These are phyloP conservation scores for Euwallacea fornicatus DNA, from an alignment of 1,140 invertebrate genomes.

Conservation along the genomic window DNA sequence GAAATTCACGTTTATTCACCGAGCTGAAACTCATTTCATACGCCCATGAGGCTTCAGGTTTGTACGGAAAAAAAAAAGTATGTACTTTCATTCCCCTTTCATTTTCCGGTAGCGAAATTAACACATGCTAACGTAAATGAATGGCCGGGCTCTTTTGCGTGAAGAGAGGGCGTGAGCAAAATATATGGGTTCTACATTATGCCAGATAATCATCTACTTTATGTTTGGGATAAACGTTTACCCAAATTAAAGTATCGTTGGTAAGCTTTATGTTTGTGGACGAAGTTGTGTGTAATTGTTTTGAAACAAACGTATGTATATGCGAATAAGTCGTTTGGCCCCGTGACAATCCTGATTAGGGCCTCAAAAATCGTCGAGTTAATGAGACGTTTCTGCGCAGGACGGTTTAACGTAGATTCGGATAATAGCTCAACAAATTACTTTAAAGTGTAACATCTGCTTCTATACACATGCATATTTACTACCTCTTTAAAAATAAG, in stretches of 20 bases:
- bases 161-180: constrained; percentile 35
- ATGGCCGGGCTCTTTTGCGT: constrained; percentile 28
- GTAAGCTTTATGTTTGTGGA: constrained; percentile 15
- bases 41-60: no score
- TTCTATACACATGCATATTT: constrained; percentile 18
- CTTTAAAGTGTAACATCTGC: no score
- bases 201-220: constrained; percentile 39
- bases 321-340: no score
- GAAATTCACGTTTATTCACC: no score
- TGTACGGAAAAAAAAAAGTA: no score
- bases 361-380: no score
- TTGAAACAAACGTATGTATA: no score
- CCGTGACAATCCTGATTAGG: no score
- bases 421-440: no score
- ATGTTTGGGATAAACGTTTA: constrained; percentile 39
- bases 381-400: no score
- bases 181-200: constrained; percentile 37
- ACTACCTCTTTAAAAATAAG: neutral
- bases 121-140: constrained; percentile 33
- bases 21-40: no score
- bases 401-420: no score
- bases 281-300: constrained; percentile 6
- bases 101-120: constrained; percentile 25
- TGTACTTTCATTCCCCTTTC: neutral
- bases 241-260: constrained; percentile 27